Evolutionary conservation across 2,888 invertebrate species (phyloP).

Genomic region (Drosophila mulleri): DNA sequence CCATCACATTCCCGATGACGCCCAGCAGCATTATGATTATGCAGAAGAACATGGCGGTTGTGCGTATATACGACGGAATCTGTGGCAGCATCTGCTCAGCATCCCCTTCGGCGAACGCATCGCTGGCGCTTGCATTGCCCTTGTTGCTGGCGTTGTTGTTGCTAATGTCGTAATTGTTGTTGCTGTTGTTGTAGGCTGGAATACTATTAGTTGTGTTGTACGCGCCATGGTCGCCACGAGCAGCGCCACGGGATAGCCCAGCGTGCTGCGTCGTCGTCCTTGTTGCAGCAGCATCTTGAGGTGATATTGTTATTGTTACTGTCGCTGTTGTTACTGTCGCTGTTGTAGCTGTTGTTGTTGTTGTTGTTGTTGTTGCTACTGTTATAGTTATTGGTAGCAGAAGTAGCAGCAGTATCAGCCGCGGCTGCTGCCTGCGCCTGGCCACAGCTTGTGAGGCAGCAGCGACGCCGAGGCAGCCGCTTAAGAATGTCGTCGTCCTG

Average conservation of each 20-base stretch:
- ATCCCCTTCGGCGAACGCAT: constrained; percentile 36
- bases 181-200: constrained; percentile 64
- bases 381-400: constrained; percentile 21
- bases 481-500: constrained; percentile 74
- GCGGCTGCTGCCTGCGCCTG: constrained; percentile 64
- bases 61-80: constrained; percentile 94
- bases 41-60: constrained; percentile 95
- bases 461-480: constrained; percentile 77
- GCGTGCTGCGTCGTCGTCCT: constrained; percentile 59
- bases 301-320: constrained; percentile 8
- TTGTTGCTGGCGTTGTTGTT: constrained; percentile 17
- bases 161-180: constrained; percentile 13
- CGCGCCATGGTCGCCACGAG: constrained; percentile 74
- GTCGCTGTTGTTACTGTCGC: background rate
- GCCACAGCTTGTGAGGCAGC: constrained; percentile 69
- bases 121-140: constrained; percentile 30
- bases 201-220: constrained; percentile 75
- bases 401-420: constrained; percentile 59
- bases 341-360: background rate
- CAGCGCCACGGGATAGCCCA: constrained; percentile 76
- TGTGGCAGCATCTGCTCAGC: constrained; percentile 85
- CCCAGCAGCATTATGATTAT: constrained; percentile 95
- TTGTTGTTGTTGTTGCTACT: constrained; percentile 10
- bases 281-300: constrained; percentile 60
- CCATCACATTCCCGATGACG: constrained; percentile 96